These are phyloP conservation scores for Cherax quadricarinatus DNA, from an alignment of 1,140 invertebrate genomes.

Conservation along the genomic window DNA sequence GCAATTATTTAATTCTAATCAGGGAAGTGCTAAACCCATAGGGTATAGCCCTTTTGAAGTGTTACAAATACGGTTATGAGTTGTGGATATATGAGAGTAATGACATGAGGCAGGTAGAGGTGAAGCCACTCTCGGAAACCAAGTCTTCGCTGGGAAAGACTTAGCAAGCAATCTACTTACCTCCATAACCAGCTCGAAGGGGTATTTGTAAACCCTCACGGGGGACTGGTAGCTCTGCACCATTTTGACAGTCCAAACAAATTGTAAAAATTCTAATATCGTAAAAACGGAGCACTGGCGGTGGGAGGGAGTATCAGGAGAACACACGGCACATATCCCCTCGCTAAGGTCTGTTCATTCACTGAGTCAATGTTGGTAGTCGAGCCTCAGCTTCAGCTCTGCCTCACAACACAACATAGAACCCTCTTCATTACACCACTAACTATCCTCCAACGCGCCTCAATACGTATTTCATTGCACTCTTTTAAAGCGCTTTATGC, in stretches of 20 bases:
- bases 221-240: constrained; percentile 98
- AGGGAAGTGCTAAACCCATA: too few species aligned
- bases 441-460: background rate
- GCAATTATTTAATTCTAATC: too few species aligned
- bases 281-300: constrained; percentile 36
- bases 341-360: constrained; percentile 38
- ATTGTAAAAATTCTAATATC: constrained; percentile 11
- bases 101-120: too few species aligned
- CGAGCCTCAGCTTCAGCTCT: too few species aligned
- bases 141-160: too few species aligned
- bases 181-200: constrained; percentile 97
- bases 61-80: too few species aligned
- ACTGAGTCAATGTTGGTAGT: constrained; percentile 29
- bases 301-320: constrained; percentile 48
- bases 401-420: background rate
- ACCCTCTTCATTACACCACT: background rate
- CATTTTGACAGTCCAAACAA: constrained; percentile 80
- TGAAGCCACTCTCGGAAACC: too few species aligned
- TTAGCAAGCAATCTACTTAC: constrained; percentile 81
- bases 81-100: too few species aligned
- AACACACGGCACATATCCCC: constrained; percentile 25
- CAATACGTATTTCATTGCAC: background rate
- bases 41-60: too few species aligned
- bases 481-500: background rate
- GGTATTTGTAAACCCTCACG: constrained; percentile 96